Evolutionary conservation across 2,888 invertebrate species (phyloP), one percentile per base, ranked within the genome.

Genomic region (Ophonus ardosiacus): DNA sequence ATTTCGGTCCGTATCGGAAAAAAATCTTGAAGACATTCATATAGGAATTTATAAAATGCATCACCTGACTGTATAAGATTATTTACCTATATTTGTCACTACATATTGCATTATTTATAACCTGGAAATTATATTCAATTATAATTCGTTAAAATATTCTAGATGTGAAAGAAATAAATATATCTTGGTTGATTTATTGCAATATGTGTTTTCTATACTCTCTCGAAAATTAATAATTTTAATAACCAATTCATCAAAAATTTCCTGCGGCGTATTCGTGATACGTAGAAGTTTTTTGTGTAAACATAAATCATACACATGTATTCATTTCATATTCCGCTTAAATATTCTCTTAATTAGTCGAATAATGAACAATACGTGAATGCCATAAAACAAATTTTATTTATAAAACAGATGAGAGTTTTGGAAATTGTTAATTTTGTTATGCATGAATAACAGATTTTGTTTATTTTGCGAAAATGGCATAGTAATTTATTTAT

Each of bases 231-330:
- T 59, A 59, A 15, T 59, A 59, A 59, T 59, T 59, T 59, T 59
- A 59, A 59, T 59, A 59, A 59, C 59, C 59, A 17, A 59, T 59
- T 59, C 59, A 59, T 59, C 59, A 59, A 59, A 59, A 7, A 2
- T 59, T 7, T 15, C 18, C n/a, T 15, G 18, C 10, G 59, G 59
- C 59, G 7, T 7, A 17, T 59, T 59, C 59, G 15, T 59, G 15
- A 15, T 59, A 10, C 59, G 17, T 4, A 15, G 7, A 15, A 59
- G 15, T 59, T 59, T 59, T 59, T 59, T 59, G n/a, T 17, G n/a
- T 17, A 59, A 59, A 15, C 59, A 59, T 59, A 17, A 59, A 59
- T 59, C 59, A 57, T 15, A n/a, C 57, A 59, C 17, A 59, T 15
- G 17, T 7, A 15, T 17, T 15, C 15, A 17, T 59, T 59, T 59